Percentiles rank a stretch among this genome's conserved stretches.
phyloP scores from a whole-genome alignment of 2,113 vertebrate species.

The Bubo bubo region DNA sequence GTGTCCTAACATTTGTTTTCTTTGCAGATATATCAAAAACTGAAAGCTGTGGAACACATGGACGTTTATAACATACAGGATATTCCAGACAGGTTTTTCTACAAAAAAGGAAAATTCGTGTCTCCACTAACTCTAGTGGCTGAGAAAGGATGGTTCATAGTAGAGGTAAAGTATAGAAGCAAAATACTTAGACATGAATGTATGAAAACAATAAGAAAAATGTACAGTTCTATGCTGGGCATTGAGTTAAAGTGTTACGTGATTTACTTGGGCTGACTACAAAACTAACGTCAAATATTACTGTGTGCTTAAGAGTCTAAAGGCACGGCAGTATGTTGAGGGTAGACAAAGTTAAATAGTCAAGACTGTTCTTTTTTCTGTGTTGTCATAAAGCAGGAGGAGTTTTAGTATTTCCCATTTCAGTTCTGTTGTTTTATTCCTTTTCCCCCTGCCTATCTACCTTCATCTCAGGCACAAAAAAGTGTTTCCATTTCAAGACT shows the following conservation, averaged over 20 bases:
- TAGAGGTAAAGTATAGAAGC: constrained; percentile 77
- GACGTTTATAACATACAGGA: constrained; percentile 79
- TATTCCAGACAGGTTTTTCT: constrained; percentile 88
- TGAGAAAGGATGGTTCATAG: constrained; percentile 91
- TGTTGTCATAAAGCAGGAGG: background rate
- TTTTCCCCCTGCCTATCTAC: background rate
- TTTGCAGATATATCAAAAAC: constrained; percentile 80
- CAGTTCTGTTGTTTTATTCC: background rate
- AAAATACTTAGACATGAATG: background rate
- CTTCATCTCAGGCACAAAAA: background rate
- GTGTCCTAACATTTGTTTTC: background rate
- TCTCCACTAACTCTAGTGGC: constrained; percentile 90
- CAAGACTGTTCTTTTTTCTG: background rate
- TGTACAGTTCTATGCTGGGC: background rate
- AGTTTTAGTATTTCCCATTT: background rate
- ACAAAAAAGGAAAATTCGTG: constrained; percentile 88
- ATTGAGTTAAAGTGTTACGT: background rate
- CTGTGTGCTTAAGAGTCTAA: background rate
- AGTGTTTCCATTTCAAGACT: background rate
- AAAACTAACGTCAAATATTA: background rate
- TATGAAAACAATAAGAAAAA: background rate
- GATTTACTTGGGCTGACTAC: background rate
- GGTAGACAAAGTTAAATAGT: background rate
- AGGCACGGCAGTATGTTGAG: background rate
- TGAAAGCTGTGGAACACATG: constrained; percentile 84